Conservation (phyloP, 2,113 vertebrate species). For the Gallinago undulata region DNA sequence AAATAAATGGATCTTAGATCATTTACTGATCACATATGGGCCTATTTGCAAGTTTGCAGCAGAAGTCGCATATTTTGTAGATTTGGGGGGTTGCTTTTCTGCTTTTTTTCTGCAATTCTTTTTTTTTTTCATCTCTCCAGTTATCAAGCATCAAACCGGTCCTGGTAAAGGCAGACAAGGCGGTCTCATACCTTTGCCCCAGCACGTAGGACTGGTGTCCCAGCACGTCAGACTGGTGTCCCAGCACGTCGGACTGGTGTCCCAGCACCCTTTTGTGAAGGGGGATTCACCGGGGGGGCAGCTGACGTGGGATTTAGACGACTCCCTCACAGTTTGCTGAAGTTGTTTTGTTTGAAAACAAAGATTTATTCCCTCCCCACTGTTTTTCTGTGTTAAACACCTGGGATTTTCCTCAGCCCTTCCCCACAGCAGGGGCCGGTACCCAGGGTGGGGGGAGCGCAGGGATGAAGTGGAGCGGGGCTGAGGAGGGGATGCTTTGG, state of each 20-base stretch:
- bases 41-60: slow-evolving; percentile 62
- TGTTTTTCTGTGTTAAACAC: not conserved
- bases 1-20: slow-evolving; percentile 42
- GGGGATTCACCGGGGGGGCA: not conserved
- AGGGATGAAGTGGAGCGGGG: fast-evolving
- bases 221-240: not conserved
- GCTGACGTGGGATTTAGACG: too few relatives aligned
- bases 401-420: not conserved
- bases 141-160: not conserved
- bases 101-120: not conserved
- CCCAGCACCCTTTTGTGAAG: not conserved
- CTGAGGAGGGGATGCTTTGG: not conserved
- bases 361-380: not conserved
- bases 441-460: fast-evolving
- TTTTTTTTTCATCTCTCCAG: not conserved
- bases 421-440: not conserved
- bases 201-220: fast-evolving
- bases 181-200: fast-evolving
- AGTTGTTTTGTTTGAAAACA: not conserved
- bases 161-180: not conserved
- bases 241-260: too few relatives aligned
- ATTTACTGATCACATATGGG: slow-evolving; percentile 57
- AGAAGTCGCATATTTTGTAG: slow-evolving; percentile 42
- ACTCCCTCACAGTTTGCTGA: too few relatives aligned
- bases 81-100: slow-evolving; percentile 30